Conservation (phyloP, 1,140 invertebrate genomes). For the Drosophila eugracilis region DNA sequence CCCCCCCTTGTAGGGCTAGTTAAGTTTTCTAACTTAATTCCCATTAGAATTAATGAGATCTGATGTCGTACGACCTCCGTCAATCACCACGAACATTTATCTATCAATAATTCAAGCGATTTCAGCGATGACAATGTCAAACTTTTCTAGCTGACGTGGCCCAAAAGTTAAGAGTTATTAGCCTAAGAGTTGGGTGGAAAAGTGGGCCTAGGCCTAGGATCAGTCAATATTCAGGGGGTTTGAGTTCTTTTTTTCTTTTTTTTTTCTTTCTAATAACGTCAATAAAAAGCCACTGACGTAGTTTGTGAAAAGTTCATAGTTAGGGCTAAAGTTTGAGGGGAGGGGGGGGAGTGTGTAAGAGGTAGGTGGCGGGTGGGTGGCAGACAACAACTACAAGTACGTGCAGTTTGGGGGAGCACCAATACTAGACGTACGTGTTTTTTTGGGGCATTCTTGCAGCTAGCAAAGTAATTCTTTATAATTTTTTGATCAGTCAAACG, state of each 20-base stretch:
- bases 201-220: not conserved
- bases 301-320: slow-evolving; percentile 19
- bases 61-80: not conserved
- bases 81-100: slow-evolving; percentile 15
- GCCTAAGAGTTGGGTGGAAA: not conserved
- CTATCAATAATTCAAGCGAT: slow-evolving; percentile 29
- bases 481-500: not conserved
- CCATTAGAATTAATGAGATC: not conserved
- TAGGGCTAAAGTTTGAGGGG: not conserved
- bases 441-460: slow-evolving; percentile 11
- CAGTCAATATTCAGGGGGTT: not conserved
- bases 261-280: slow-evolving; percentile 29
- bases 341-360: not conserved
- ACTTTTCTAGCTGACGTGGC: slow-evolving; percentile 38
- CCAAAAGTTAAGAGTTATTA: slow-evolving; percentile 24
- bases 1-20: no score
- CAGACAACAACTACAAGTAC: slow-evolving; percentile 6
- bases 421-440: slow-evolving; percentile 31
- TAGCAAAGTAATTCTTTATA: not conserved
- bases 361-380: no score
- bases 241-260: no score
- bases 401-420: slow-evolving; percentile 26
- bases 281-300: slow-evolving; percentile 22
- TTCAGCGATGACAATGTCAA: slow-evolving; percentile 24
- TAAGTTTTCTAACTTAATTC: not conserved